Percentiles rank a stretch among this genome's conserved stretches.
Conservation (phyloP, 2,888 invertebrate genomes). For the Lobophora halterata region DNA sequence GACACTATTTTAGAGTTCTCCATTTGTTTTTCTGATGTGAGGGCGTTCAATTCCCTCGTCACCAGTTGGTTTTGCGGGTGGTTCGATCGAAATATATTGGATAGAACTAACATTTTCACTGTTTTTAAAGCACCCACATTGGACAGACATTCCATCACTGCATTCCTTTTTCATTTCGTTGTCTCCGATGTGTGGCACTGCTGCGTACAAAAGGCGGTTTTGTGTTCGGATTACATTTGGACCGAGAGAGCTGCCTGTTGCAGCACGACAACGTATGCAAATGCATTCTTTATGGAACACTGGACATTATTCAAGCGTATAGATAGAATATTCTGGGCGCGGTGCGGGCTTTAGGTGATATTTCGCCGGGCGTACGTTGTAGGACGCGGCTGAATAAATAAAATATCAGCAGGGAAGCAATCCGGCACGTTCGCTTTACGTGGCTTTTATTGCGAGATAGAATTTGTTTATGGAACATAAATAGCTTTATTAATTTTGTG, state of each 20-base stretch:
- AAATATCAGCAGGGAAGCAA: slow-evolving; percentile 51
- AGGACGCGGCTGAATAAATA: slow-evolving; percentile 59
- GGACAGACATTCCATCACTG: slow-evolving; percentile 78
- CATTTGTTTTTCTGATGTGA: slow-evolving; percentile 46
- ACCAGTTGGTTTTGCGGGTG: slow-evolving; percentile 61
- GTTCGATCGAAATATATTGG: slow-evolving; percentile 70
- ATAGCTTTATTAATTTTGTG: slow-evolving; percentile 31
- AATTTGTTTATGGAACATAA: slow-evolving; percentile 26
- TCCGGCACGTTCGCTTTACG: slow-evolving; percentile 35
- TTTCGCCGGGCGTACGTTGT: slow-evolving; percentile 45
- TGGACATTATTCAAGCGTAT: slow-evolving; percentile 62
- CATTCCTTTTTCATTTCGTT: slow-evolving; percentile 71
- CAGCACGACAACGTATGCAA: slow-evolving; percentile 52
- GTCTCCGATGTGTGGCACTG: slow-evolving; percentile 44
- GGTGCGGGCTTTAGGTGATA: slow-evolving; percentile 50
- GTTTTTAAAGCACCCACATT: slow-evolving; percentile 68
- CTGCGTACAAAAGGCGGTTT: slow-evolving; percentile 49
- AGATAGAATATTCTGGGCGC: slow-evolving; percentile 61
- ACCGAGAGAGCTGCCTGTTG: slow-evolving; percentile 46
- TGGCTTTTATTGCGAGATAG: slow-evolving; percentile 34
- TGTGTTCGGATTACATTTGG: slow-evolving; percentile 47
- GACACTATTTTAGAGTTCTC: slow-evolving; percentile 46
- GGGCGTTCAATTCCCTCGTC: slow-evolving; percentile 47
- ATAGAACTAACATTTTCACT: slow-evolving; percentile 77
- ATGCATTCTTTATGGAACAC: slow-evolving; percentile 63